Conservation (phyloP, 2,113 vertebrate species). For the Rallus limicola region DNA sequence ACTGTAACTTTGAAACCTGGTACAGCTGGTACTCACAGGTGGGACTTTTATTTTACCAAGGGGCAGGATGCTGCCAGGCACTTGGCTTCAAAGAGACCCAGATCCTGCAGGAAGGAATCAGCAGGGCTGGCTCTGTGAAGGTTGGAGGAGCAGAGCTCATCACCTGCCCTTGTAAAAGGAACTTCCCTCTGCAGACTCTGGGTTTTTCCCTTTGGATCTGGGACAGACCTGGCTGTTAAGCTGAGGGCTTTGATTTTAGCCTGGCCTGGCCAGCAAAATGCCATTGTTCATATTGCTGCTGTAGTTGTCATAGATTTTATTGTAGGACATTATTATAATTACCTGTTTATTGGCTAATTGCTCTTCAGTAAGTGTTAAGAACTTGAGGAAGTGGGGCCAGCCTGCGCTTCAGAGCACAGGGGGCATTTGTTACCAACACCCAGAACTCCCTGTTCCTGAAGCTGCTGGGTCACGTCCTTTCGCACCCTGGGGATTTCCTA, state of each 20-base stretch:
- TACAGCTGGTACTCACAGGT: neutral
- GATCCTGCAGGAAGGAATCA: neutral
- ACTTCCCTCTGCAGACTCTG: accelerated
- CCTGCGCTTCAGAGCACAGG: neutral
- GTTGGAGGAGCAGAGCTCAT: neutral
- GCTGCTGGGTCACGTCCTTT: neutral
- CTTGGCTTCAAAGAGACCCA: neutral
- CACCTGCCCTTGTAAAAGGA: neutral
- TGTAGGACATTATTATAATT: neutral
- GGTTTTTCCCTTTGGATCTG: neutral
- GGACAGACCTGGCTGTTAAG: neutral
- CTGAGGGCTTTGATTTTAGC: neutral
- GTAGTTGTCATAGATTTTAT: neutral
- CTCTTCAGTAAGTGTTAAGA: neutral
- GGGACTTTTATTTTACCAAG: neutral
- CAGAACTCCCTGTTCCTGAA: neutral
- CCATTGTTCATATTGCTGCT: neutral
- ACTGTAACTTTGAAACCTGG: neutral
- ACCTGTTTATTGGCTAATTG: neutral
- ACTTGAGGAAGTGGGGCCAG: neutral
- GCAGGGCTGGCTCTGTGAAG: neutral
- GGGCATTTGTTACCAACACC: neutral
- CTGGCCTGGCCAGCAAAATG: neutral
- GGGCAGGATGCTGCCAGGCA: neutral
- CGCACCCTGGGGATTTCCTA: neutral